Conservation (phyloP, 2,113 vertebrate genomes). For the Malurus elegans region DNA sequence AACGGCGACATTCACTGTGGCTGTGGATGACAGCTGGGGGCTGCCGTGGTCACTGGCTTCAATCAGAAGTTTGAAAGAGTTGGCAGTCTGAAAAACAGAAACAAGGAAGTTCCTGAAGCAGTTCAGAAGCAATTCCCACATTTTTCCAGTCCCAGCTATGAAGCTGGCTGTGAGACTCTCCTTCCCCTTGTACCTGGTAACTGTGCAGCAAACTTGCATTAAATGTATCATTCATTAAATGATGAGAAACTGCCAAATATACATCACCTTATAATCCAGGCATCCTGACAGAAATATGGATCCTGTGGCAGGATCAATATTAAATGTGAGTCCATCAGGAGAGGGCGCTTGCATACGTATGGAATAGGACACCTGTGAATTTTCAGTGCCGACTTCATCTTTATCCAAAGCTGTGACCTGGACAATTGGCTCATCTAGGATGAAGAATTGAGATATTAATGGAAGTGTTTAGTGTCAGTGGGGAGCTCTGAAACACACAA, state of each 20-base stretch:
- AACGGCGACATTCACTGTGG: not conserved
- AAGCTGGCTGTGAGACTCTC: not conserved
- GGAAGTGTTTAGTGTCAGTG: not conserved
- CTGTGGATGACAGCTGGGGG: not conserved
- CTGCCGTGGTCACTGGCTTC: not conserved
- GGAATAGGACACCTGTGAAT: not conserved
- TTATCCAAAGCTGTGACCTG: not conserved
- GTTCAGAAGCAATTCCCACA: not conserved
- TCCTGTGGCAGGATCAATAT: not conserved
- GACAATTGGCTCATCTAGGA: not conserved
- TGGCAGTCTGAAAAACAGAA: not conserved
- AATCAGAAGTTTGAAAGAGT: not conserved
- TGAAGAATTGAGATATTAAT: not conserved
- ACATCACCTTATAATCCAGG: not conserved
- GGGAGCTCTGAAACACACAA: not conserved
- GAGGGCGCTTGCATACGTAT: not conserved
- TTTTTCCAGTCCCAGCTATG: not conserved
- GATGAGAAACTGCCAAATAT: not conserved
- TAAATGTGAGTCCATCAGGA: not conserved
- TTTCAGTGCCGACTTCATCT: not conserved
- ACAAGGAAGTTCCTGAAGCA: not conserved
- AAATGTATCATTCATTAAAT: not conserved
- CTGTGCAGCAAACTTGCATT: not conserved
- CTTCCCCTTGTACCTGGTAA: not conserved
- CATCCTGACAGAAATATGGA: not conserved